phyloP scores from a whole-genome alignment of 2,888 invertebrate genomes.

The Nomada lathburiana region DNA sequence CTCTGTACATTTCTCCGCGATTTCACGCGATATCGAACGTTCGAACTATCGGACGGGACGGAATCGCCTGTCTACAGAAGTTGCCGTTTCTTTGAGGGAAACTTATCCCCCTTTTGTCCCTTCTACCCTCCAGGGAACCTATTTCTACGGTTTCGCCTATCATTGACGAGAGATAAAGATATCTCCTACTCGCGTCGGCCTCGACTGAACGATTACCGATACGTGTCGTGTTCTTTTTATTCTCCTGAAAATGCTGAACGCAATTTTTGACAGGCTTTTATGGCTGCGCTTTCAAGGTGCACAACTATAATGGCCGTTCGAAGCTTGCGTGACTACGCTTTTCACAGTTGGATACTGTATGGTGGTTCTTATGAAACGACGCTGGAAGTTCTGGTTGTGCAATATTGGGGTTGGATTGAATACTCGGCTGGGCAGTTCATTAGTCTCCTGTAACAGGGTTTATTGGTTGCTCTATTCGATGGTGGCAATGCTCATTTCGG shows the following conservation, averaged over 20 bases:
- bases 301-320: background rate
- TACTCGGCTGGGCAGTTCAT: conserved; percentile 1
- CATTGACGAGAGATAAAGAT: conserved; percentile 13
- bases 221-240: background rate
- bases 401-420: background rate
- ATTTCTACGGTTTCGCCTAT: conserved; percentile 37
- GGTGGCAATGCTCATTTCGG: background rate
- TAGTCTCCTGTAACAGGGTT: background rate
- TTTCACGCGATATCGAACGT: conserved; percentile 15
- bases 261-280: background rate
- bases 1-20: background rate
- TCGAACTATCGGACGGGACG: background rate
- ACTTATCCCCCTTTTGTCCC: background rate
- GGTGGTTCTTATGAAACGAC: background rate
- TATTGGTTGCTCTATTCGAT: background rate
- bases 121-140: background rate
- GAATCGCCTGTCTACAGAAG: conserved; percentile 2
- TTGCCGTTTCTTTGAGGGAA: conserved; percentile 2
- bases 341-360: background rate
- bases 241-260: background rate
- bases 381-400: background rate
- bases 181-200: conserved; percentile 19
- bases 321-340: conserved; percentile 11
- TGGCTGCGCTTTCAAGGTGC: background rate
- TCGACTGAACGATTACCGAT: conserved; percentile 27